Conservation (phyloP, 2,888 invertebrate species). For the Papilio protenor region DNA sequence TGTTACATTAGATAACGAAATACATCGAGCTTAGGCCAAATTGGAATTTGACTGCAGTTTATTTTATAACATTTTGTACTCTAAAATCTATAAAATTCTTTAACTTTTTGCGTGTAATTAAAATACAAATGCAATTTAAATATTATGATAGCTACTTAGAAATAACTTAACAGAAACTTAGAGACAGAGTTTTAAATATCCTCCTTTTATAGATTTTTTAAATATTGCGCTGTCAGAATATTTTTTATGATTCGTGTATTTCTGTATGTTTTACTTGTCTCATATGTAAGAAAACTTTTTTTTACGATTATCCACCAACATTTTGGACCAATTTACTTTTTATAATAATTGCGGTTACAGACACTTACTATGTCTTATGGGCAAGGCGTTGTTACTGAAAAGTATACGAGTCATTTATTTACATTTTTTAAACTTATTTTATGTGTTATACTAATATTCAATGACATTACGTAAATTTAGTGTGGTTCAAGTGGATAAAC, state of each 20-base stretch:
- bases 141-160: not conserved
- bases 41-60: constrained; percentile 42
- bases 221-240: too few species aligned
- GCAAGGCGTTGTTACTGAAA: too few species aligned
- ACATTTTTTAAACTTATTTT: not conserved
- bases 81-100: not conserved
- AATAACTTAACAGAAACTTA: not conserved
- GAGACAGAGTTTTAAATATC: not conserved
- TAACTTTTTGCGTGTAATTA: not conserved
- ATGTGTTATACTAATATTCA: not conserved
- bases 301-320: too few species aligned
- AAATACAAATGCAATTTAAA: not conserved
- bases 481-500: not conserved
- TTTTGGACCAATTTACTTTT: too few species aligned
- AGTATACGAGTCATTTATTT: not conserved
- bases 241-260: too few species aligned
- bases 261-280: too few species aligned
- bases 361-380: too few species aligned
- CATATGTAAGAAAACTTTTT: too few species aligned
- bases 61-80: not conserved
- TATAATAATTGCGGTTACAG: too few species aligned
- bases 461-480: not conserved
- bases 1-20: constrained; percentile 46
- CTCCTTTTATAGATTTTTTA: too few species aligned
- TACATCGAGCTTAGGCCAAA: constrained; percentile 39